Base-by-base conservation (phyloP, 2,888 invertebrate genomes). In the Hyppa rectilinea region DNA sequence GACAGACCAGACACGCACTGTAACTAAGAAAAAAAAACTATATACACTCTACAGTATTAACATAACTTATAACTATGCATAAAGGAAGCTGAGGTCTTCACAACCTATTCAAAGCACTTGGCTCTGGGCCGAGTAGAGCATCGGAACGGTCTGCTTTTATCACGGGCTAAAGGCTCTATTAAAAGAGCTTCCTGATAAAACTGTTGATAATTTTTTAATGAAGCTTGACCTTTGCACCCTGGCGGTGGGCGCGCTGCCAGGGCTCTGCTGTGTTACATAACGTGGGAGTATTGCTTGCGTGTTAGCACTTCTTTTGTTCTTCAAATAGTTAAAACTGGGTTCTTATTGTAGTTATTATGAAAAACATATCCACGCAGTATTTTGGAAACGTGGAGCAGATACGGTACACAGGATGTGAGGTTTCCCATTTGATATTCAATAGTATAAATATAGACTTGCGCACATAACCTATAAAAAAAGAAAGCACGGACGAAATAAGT, bases 91-190 rank as follows among this genome's bases (percentile, higher is more conserved):
- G 43, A 43, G 17, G 29, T 47, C 38, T 67, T 68, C 31, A 69
- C 45, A 58, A 52, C 12, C 23, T 31, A 49, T 60, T 43, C 14
- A 23, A 1, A 45, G 45, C 7, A 3, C 1, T 63, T 79, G 79
- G 68, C 77, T 31, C 2, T 9, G 55, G 23, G 74, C 79, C 77
- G 34, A 73, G 26, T 60, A 4, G 68, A 53, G 26, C 63, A 60
- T 29, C 26, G 43, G 0, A 60, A 60, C 23, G 20, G 14, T 60
- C 26, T 50, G 66, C 10, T 47, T 26, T 47, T 17, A 67, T 40
- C 49, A 43, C 50, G 7, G 45, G 23, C 31, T n/a, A 26, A 52
- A 53, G 52, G 62, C 50, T 50, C 23, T 20, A 23, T 60, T 45
- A n/a, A 29, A 63, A 55, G 4, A 26, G 26, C 26, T 60, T 50